These are phyloP conservation scores for Eudemis profundana DNA, from an alignment of 2,888 invertebrate species.

Conservation along the genomic window DNA sequence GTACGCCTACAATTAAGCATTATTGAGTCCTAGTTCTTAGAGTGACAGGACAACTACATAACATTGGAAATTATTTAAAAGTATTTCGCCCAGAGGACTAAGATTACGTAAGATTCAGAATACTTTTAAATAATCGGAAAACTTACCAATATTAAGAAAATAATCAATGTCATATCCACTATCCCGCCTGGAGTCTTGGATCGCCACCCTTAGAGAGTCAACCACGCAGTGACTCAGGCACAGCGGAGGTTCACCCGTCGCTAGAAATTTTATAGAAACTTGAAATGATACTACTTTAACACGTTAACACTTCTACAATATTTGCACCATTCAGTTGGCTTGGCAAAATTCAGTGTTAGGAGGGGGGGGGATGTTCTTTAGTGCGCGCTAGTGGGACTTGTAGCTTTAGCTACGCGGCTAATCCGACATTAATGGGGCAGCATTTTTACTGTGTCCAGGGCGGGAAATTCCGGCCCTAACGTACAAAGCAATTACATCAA, in stretches of 20 bases:
- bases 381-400: too few species aligned
- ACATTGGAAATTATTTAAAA: not conserved
- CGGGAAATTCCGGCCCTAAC: too few species aligned
- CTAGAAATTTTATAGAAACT: slow-evolving; percentile 46
- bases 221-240: slow-evolving; percentile 59
- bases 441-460: too few species aligned
- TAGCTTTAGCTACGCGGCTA: too few species aligned
- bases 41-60: not conserved
- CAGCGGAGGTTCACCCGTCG: slow-evolving; percentile 58
- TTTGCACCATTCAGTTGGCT: too few species aligned
- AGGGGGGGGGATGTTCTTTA: too few species aligned
- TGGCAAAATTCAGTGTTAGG: too few species aligned
- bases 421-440: too few species aligned
- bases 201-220: slow-evolving; percentile 56
- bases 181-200: slow-evolving; percentile 55
- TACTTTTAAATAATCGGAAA: not conserved
- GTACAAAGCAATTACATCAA: too few species aligned
- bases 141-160: slow-evolving; percentile 57
- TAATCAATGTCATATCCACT: slow-evolving; percentile 52
- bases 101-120: not conserved
- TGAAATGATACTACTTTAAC: not conserved
- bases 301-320: not conserved
- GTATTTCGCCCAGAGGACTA: not conserved
- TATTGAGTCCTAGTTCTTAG: too few species aligned
- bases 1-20: too few species aligned